These are phyloP conservation scores for Torymus tubicola DNA, from an alignment of 2,888 invertebrate genomes.

Conservation along the genomic window DNA sequence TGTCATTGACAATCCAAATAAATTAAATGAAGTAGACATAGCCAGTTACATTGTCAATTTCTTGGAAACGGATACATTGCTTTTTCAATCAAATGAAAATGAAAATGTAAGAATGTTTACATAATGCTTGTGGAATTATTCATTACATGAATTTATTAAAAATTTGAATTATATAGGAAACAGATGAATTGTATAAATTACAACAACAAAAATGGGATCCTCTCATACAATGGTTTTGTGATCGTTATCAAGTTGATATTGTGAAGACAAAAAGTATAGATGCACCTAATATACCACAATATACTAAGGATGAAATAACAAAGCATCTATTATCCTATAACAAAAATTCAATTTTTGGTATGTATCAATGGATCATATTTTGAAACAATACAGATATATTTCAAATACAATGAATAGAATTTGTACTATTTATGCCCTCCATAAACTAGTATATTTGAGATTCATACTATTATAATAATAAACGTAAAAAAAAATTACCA, in stretches of 20 bases:
- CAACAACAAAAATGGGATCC: slow-evolving; percentile 94
- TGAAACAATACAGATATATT: slow-evolving; percentile 13
- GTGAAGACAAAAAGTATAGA: slow-evolving; percentile 84
- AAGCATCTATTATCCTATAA: slow-evolving; percentile 89
- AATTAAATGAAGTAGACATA: slow-evolving; percentile 85
- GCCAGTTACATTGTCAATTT: slow-evolving; percentile 88
- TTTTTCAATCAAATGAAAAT: slow-evolving; percentile 86
- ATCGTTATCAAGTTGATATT: slow-evolving; percentile 86
- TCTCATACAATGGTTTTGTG: slow-evolving; percentile 91
- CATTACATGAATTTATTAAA: slow-evolving; percentile 29
- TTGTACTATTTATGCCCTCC: neutral
- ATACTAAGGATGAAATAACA: slow-evolving; percentile 83
- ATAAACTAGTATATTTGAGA: neutral
- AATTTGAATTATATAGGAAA: slow-evolving; percentile 79
- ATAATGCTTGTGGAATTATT: neutral
- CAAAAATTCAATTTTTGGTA: slow-evolving; percentile 90
- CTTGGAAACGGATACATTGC: slow-evolving; percentile 88
- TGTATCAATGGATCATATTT: slow-evolving; percentile 53
- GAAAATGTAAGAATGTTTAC: slow-evolving; percentile 45
- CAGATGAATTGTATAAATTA: slow-evolving; percentile 84
- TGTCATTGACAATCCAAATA: slow-evolving; percentile 93
- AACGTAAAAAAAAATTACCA: no score
- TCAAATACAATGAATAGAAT: slow-evolving; percentile 13
- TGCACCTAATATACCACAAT: slow-evolving; percentile 81
- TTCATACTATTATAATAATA: neutral